phyloP scores from a whole-genome alignment of 2,113 vertebrate genomes.

The Octodon degus region DNA sequence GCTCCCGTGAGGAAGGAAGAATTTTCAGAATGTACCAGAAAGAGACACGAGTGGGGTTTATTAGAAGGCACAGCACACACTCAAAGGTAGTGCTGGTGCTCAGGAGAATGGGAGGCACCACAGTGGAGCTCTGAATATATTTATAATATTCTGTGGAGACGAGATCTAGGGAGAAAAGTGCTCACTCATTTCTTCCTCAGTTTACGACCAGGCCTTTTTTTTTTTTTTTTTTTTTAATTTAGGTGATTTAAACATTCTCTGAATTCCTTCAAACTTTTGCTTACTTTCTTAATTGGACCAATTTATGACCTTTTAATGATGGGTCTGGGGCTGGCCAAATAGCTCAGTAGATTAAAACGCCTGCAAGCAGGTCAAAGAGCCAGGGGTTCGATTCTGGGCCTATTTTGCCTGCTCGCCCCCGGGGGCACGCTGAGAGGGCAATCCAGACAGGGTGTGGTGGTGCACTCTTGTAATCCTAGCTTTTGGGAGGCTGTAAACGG shows the following conservation, averaged over 20 bases:
- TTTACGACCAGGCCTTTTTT: not conserved
- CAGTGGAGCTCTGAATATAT: not conserved
- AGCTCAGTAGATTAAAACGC: no score
- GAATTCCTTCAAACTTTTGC: not conserved
- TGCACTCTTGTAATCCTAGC: no score
- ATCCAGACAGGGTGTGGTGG: no score
- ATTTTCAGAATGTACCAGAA: not conserved
- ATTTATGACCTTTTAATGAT: not conserved
- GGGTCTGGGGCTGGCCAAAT: not conserved
- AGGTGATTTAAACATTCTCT: not conserved
- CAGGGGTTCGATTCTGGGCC: no score
- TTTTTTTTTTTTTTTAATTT: not conserved
- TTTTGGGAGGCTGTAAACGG: no score
- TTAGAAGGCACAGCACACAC: not conserved
- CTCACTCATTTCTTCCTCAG: not conserved
- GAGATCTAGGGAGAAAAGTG: not conserved
- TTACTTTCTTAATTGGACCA: not conserved
- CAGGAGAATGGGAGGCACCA: not conserved
- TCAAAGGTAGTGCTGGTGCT: not conserved
- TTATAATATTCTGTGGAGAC: not conserved
- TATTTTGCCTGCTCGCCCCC: no score
- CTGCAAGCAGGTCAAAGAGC: no score
- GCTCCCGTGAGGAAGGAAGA: not conserved
- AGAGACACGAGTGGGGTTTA: not conserved
- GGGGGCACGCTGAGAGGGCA: no score